phyloP scores from a whole-genome alignment of 2,888 invertebrate genomes.

The Cybosia mesomella region DNA sequence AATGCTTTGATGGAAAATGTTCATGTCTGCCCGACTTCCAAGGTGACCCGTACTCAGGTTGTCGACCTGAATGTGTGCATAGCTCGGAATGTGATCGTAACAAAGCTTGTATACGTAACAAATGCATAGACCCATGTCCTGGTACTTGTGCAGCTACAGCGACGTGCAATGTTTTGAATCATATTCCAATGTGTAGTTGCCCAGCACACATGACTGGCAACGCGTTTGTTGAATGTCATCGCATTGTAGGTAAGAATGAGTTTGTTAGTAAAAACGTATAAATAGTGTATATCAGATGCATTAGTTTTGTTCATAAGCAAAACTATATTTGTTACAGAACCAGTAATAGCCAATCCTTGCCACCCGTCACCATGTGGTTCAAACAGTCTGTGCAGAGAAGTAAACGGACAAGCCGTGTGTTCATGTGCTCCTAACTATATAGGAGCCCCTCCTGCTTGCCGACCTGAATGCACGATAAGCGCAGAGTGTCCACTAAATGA shows the following conservation, averaged over 20 bases:
- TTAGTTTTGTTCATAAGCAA: neutral
- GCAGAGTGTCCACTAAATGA: conserved; percentile 90
- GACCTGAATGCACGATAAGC: conserved; percentile 91
- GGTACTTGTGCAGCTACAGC: conserved; percentile 93
- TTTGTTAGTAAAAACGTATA: conserved; percentile 77
- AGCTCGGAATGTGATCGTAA: conserved; percentile 91
- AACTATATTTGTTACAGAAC: conserved; percentile 70
- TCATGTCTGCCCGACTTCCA: conserved; percentile 91
- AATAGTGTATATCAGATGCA: neutral
- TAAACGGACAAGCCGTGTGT: conserved; percentile 90
- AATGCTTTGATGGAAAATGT: conserved; percentile 90
- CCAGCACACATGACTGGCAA: conserved; percentile 89
- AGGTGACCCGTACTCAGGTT: conserved; percentile 92
- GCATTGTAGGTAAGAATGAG: conserved; percentile 78
- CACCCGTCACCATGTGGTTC: conserved; percentile 89
- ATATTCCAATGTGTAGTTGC: conserved; percentile 88
- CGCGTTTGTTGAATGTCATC: conserved; percentile 89
- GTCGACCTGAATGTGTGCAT: conserved; percentile 93
- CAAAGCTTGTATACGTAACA: conserved; percentile 90
- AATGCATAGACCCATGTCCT: conserved; percentile 93
- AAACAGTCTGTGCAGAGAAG: conserved; percentile 88
- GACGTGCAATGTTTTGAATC: conserved; percentile 89
- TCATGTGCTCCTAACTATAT: conserved; percentile 89
- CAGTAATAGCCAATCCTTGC: conserved; percentile 86
- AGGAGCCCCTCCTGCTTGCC: conserved; percentile 89